Evolutionary conservation across 2,888 invertebrate genomes (phyloP).

Genomic region (Isotomurus palustris): DNA sequence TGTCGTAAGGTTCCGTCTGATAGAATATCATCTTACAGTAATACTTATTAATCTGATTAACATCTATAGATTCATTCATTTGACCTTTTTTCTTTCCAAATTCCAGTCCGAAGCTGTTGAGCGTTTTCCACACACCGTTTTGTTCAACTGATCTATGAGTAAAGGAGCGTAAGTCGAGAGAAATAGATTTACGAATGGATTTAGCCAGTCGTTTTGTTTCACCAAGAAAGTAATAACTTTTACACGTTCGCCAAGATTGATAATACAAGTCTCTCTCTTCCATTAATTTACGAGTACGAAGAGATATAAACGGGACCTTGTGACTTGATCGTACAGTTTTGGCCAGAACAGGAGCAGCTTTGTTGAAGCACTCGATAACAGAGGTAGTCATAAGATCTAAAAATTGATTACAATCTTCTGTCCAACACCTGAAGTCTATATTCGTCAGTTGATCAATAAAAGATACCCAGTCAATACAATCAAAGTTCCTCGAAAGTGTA

Average conservation of each 20-base stretch:
- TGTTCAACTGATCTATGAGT: too few relatives aligned
- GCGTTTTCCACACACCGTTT: too few relatives aligned
- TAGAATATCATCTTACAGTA: constrained; percentile 1
- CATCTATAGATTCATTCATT: too few relatives aligned
- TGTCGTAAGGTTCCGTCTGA: background rate
- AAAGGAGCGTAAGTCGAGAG: background rate
- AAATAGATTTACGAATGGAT: background rate
- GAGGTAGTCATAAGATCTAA: too few relatives aligned
- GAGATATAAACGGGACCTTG: too few relatives aligned
- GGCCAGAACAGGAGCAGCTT: background rate
- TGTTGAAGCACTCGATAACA: background rate
- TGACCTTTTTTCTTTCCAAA: too few relatives aligned
- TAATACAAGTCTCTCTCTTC: background rate
- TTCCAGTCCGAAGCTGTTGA: too few relatives aligned
- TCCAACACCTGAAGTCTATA: too few relatives aligned
- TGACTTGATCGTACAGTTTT: too few relatives aligned
- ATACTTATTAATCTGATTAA: too few relatives aligned
- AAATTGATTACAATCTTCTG: background rate
- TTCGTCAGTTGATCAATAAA: too few relatives aligned
- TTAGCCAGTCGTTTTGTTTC: background rate
- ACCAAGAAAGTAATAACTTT: background rate
- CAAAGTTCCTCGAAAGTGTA: background rate
- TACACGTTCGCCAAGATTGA: background rate
- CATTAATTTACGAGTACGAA: background rate
- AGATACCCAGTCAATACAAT: too few relatives aligned